Conservation (phyloP, 1,140 invertebrate genomes). For the Cotesia chilonis region DNA sequence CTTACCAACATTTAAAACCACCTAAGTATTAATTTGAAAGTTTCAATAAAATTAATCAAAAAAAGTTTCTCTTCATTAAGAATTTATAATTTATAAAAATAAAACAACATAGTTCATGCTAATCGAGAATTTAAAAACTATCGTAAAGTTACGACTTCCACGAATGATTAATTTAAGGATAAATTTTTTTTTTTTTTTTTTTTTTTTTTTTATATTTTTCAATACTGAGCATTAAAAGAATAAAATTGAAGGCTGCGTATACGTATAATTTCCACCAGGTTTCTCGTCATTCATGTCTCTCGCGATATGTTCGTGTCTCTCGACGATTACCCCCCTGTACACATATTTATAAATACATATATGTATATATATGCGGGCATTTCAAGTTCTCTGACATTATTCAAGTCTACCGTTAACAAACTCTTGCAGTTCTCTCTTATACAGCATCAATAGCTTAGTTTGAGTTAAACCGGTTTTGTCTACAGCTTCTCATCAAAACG, state of each 20-base stretch:
- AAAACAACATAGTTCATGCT: no score
- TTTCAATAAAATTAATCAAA: no score
- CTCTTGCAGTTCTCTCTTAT: slow-evolving; percentile 1
- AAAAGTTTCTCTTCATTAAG: no score
- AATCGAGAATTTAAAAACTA: no score
- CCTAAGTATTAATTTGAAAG: no score
- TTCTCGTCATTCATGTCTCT: slow-evolving; percentile 12
- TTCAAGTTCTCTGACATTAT: slow-evolving; percentile 9
- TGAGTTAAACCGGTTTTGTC: slow-evolving; percentile 27
- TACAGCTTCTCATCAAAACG: not conserved
- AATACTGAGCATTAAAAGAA: not conserved
- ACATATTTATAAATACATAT: not conserved
- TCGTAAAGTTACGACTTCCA: no score
- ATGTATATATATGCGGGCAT: slow-evolving; percentile 8
- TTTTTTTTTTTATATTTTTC: slow-evolving; percentile 4
- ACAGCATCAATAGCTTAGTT: no score
- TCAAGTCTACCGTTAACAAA: slow-evolving; percentile 13
- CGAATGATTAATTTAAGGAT: no score
- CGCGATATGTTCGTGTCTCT: slow-evolving; percentile 29
- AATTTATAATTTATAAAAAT: no score
- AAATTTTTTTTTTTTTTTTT: no score
- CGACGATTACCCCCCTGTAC: slow-evolving; percentile 20
- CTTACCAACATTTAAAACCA: no score
- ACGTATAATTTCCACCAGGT: slow-evolving; percentile 17
- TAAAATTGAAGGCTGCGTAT: slow-evolving; percentile 11